A percentile compares a stretch with the other conserved stretches of the same genome.
These are phyloP conservation scores for Tragelaphus eurycerus DNA, from an alignment of 2,797 vertebrate species.

Conservation along the genomic window DNA sequence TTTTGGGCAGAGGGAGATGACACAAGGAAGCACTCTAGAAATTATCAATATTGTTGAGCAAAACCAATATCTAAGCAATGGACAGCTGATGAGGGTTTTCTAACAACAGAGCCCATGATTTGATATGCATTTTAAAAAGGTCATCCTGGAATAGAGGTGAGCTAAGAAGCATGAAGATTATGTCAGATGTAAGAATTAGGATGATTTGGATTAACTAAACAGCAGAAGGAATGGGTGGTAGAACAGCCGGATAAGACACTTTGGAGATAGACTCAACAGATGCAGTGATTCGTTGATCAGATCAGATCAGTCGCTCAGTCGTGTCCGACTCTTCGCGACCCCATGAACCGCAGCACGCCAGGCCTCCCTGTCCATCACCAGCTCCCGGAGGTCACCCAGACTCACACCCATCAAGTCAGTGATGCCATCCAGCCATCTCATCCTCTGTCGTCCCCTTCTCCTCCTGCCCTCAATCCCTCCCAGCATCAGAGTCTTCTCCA, in stretches of 20 bases:
- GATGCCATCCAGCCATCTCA: too few species aligned
- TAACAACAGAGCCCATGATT: background rate
- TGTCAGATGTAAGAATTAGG: background rate
- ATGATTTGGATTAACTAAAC: background rate
- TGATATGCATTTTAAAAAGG: slow-evolving; percentile 13
- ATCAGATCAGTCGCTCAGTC: too few species aligned
- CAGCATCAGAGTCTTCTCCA: too few species aligned
- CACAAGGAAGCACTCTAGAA: background rate
- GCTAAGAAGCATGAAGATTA: background rate
- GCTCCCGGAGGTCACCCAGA: too few species aligned
- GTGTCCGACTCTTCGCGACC: too few species aligned
- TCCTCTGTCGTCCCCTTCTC: too few species aligned
- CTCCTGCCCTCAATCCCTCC: too few species aligned
- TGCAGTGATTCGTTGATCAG: background rate
- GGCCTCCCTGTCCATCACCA: too few species aligned
- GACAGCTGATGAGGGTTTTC: background rate
- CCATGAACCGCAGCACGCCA: too few species aligned
- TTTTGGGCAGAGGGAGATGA: background rate
- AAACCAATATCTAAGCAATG: background rate
- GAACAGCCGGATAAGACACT: background rate
- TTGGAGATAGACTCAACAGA: background rate
- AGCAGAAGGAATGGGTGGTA: background rate
- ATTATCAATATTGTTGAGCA: background rate
- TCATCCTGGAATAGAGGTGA: background rate
- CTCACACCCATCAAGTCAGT: too few species aligned